phyloP scores from a whole-genome alignment of 92 coral and sea anemone genomes.

The Metridium senile region DNA sequence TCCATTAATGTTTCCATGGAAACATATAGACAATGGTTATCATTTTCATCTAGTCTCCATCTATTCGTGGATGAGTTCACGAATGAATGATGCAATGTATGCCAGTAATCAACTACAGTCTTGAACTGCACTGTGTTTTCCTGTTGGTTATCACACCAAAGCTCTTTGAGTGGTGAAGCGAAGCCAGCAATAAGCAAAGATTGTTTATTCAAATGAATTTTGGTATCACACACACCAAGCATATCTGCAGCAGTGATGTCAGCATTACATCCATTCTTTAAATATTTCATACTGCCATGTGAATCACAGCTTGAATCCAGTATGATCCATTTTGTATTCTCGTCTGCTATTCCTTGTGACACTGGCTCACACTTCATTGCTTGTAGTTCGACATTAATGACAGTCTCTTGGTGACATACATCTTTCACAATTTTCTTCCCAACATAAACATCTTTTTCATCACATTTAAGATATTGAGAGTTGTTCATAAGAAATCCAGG shows the following conservation, averaged over 20 bases:
- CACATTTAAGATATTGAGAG: conserved; percentile 7
- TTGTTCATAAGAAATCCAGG: conserved; percentile 3
- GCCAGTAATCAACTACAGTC: conserved; percentile 13
- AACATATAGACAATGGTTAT: conserved; percentile 55
- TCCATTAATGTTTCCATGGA: conserved; percentile 57
- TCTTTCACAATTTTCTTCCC: background rate
- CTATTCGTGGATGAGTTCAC: background rate
- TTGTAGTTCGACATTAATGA: background rate
- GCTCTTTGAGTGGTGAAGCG: conserved; percentile 28
- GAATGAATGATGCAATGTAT: conserved; percentile 21
- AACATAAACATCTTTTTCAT: background rate
- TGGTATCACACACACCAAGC: background rate
- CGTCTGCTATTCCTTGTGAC: conserved; percentile 45
- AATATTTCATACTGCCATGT: background rate
- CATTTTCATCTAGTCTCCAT: conserved; percentile 10
- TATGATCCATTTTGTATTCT: conserved; percentile 18
- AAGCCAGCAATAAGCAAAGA: conserved; percentile 65
- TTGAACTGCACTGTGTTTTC: conserved; percentile 21
- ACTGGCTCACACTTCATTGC: conserved; percentile 65
- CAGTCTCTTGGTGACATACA: background rate
- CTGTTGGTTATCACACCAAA: conserved; percentile 9
- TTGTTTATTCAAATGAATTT: background rate
- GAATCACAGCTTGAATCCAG: background rate
- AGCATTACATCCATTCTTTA: background rate
- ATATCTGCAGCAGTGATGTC: background rate